Evolutionary conservation across 2,888 invertebrate species (phyloP), one percentile per base, ranked within the genome.

Genomic region (Zhuqinia jingwanae): DNA sequence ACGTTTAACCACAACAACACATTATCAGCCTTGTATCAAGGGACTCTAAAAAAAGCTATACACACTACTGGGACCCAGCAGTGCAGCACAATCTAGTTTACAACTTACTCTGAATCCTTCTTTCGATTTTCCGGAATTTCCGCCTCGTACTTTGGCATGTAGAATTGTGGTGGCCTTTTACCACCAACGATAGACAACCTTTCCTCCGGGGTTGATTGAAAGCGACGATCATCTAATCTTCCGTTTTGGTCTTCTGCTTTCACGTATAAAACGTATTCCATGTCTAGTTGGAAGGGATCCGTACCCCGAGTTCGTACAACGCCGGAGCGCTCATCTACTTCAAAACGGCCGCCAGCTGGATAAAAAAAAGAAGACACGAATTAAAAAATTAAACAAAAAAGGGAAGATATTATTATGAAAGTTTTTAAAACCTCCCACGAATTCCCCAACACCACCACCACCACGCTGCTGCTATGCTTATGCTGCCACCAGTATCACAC

Each of bases 121-220:
- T 97, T 97, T 93, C 98, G 97, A 92, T 98, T 98, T 93, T 99
- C 99, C 0, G 97, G 97, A 90, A 99, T 98, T 92, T 97, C 97
- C 0, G 98, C 97, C 92, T 97, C 96, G 92, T 99, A 99, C 91
- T 96, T 96, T 6, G 96, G 96, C 94, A 98, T 95, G 92, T 98
- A 98, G 93, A 99, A 99, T 93, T 99, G 99, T 0, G 99, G 99
- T 0, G 98, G 97, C 47, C 99, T 94, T 92, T 98, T 98, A 85
- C 99, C 99, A n/a, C 98, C 99, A 25, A 98, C 97, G 92, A 99
- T 98, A 89, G 97, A 97, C 80, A 98, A 93, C 11, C 97, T 94
- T 92, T 97, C 97, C 92, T 98, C 98, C 15, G 96, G 96, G 11
- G 98, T 98, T 11, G 97, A 96, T 93, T 98, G 98, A 93, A 96